Conservation (phyloP, 1,140 invertebrate species). For the Halictus rubicundus region DNA sequence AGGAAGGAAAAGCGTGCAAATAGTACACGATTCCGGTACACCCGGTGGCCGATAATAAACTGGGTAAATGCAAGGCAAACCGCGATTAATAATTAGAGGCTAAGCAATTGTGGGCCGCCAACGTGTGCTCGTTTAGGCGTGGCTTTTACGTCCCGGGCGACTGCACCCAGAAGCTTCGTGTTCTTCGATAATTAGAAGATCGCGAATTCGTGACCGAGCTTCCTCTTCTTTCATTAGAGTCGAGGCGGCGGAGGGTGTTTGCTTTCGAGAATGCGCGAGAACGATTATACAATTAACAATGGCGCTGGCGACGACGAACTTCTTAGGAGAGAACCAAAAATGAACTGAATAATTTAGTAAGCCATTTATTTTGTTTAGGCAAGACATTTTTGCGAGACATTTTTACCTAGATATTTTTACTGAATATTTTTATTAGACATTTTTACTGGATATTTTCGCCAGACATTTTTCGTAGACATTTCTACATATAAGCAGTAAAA, state of each 20-base stretch:
- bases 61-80: conserved; percentile 31
- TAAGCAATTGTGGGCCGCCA: conserved; percentile 5
- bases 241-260: neutral
- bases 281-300: neutral
- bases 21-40: no score
- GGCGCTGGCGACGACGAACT: no score
- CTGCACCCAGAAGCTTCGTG: conserved; percentile 43
- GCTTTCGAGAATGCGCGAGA: neutral
- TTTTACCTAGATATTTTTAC: no score
- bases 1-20: neutral
- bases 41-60: conserved; percentile 15
- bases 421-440: no score
- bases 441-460: no score
- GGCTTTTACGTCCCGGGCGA: conserved; percentile 13
- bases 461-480: no score
- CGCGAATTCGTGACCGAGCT: neutral
- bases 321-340: no score
- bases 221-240: neutral
- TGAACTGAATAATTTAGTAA: no score
- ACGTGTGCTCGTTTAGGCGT: conserved; percentile 12
- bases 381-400: no score
- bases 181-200: conserved; percentile 33
- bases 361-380: no score
- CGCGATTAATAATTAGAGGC: conserved; percentile 26
- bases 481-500: no score